These are phyloP conservation scores for Trimorus sp. DNA, from an alignment of 2,888 invertebrate genomes.

Conservation along the genomic window DNA sequence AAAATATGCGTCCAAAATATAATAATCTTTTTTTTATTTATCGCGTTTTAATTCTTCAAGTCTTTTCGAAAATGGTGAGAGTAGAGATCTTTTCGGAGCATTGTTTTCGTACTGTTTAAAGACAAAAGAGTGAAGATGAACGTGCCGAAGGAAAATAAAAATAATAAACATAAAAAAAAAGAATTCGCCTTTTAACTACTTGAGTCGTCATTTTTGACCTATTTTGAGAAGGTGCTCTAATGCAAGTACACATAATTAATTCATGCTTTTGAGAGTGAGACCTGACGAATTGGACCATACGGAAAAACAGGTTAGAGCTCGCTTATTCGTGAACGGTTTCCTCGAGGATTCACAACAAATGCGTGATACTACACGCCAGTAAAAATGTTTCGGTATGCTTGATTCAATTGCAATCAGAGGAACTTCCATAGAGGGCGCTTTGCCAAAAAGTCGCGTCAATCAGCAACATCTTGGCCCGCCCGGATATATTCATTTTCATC, in stretches of 20 bases:
- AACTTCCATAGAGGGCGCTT: too few relatives aligned
- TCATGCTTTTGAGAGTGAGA: conserved; percentile 31
- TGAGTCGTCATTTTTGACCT: not conserved
- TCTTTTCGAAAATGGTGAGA: not conserved
- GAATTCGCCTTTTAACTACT: conserved; percentile 31
- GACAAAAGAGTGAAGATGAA: conserved; percentile 39
- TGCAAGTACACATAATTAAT: conserved; percentile 25
- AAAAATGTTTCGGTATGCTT: too few relatives aligned
- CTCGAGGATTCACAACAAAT: too few relatives aligned
- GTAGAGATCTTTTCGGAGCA: conserved; percentile 26
- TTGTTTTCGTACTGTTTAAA: not conserved
- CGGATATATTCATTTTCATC: too few relatives aligned
- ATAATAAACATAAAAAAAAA: too few relatives aligned
- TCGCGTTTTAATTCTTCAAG: conserved; percentile 11
- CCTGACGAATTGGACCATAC: too few relatives aligned
- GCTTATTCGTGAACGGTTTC: too few relatives aligned
- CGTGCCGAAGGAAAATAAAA: conserved; percentile 23
- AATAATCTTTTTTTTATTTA: not conserved
- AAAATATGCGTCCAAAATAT: not conserved
- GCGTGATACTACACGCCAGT: too few relatives aligned
- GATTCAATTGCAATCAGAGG: too few relatives aligned
- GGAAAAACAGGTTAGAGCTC: too few relatives aligned
- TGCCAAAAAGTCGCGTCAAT: too few relatives aligned
- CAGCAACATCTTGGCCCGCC: too few relatives aligned
- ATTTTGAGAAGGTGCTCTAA: conserved; percentile 32